phyloP scores from a whole-genome alignment of 2,888 invertebrate species.

The Pseudanteris insignis region DNA sequence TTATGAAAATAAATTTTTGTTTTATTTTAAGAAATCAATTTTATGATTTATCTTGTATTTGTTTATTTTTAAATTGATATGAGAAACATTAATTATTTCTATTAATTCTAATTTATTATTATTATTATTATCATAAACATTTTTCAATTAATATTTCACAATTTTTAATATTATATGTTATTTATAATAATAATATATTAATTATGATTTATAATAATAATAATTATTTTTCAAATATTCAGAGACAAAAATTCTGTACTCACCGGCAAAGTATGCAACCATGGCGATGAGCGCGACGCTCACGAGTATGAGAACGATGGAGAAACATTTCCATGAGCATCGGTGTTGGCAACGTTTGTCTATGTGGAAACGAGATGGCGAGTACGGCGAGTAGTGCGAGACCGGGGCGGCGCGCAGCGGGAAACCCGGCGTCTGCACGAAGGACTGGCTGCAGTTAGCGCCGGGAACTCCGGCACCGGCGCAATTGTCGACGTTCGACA shows the following conservation, averaged over 20 bases:
- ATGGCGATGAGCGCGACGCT: constrained; percentile 90
- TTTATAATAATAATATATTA: too few species aligned
- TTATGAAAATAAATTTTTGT: too few species aligned
- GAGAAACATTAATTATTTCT: too few species aligned
- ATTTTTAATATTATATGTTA: not conserved
- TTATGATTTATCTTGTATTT: too few species aligned
- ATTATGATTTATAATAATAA: not conserved
- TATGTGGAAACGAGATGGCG: constrained; percentile 92
- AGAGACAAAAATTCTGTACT: constrained; percentile 62
- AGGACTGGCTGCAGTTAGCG: constrained; percentile 76
- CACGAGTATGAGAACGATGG: constrained; percentile 90
- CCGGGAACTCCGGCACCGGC: constrained; percentile 68
- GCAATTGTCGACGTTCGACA: constrained; percentile 46
- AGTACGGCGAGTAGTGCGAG: constrained; percentile 88
- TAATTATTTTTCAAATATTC: not conserved
- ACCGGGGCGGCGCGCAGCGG: constrained; percentile 78
- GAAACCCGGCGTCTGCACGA: constrained; percentile 86
- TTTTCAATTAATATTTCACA: too few species aligned
- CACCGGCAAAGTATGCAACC: constrained; percentile 95
- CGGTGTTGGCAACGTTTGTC: constrained; percentile 92
- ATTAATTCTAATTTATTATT: too few species aligned
- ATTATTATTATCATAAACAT: too few species aligned
- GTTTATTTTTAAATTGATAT: too few species aligned
- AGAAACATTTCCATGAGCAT: constrained; percentile 97
- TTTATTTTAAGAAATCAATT: too few species aligned